Percentiles rank a stretch among this genome's conserved stretches.
Conservation (phyloP, 2,888 invertebrate genomes). For the Clitarchus hookeri region DNA sequence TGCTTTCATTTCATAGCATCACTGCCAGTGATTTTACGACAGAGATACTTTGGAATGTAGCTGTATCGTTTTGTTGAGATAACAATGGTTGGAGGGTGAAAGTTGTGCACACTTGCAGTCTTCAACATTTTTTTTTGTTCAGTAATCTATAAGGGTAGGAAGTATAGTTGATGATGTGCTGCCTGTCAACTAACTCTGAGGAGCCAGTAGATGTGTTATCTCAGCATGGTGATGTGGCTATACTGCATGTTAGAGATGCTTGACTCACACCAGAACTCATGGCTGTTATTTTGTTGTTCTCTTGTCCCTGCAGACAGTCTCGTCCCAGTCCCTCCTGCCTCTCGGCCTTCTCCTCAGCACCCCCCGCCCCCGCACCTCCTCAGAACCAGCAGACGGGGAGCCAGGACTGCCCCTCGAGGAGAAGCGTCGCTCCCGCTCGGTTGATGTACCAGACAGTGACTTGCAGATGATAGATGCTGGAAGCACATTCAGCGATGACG, state of each 20-base stretch:
- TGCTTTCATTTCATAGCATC: neutral
- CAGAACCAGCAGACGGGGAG: constrained; percentile 28
- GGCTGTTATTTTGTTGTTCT: neutral
- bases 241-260: constrained; percentile 11
- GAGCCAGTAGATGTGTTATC: neutral
- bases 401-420: neutral
- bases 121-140: no score
- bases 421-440: constrained; percentile 28
- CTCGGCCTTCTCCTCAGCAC: neutral
- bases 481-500: constrained; percentile 19
- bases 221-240: constrained; percentile 17
- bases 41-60: neutral
- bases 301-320: constrained; percentile 23
- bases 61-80: constrained; percentile 1
- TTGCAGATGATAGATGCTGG: neutral
- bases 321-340: constrained; percentile 25
- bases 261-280: constrained; percentile 7
- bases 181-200: neutral
- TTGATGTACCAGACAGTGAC: constrained; percentile 19
- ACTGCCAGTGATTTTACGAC: neutral
- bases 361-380: constrained; percentile 27
- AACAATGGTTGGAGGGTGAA: neutral
- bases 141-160: no score
- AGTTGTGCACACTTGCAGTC: no score
- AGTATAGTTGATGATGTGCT: no score